phyloP scores from a whole-genome alignment of 2,113 vertebrate species.

The Symphodus melops region DNA sequence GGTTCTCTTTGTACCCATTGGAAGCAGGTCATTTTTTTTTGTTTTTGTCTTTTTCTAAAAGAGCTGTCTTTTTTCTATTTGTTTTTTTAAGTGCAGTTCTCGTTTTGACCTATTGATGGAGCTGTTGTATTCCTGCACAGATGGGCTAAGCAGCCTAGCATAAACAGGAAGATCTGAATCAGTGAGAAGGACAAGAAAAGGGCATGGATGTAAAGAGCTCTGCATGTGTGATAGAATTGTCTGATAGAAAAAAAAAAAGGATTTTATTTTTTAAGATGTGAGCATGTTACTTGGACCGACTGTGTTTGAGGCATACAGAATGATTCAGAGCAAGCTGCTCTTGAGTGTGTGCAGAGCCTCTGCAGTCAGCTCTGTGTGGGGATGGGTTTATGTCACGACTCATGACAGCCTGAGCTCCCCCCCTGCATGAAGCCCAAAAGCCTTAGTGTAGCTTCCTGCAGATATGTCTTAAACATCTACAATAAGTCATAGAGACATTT shows the following conservation, averaged over 20 bases:
- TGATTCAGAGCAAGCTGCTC: neutral
- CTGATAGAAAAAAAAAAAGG: neutral
- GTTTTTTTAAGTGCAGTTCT: constrained; percentile 35
- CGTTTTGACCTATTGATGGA: constrained; percentile 40
- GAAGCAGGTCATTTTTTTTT: neutral
- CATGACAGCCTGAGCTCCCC: constrained; percentile 35
- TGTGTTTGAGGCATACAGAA: neutral
- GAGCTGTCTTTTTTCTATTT: neutral
- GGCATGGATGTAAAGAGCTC: constrained; percentile 31
- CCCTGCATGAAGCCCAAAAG: neutral
- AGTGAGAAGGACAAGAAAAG: constrained; percentile 71
- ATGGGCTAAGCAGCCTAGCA: constrained; percentile 42
- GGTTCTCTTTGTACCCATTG: neutral
- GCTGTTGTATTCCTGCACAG: constrained; percentile 55
- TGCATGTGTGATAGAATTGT: neutral
- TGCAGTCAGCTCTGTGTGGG: constrained; percentile 34
- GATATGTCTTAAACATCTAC: neutral
- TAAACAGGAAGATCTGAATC: constrained; percentile 67
- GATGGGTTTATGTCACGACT: constrained; percentile 52
- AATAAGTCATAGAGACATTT: neutral
- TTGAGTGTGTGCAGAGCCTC: constrained; percentile 6
- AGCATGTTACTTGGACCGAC: neutral
- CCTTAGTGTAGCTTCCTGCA: neutral
- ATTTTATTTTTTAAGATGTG: neutral
- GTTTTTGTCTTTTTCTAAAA: neutral